Base-by-base conservation (phyloP, 2,888 invertebrate genomes). In the Tenthredo amoena region DNA sequence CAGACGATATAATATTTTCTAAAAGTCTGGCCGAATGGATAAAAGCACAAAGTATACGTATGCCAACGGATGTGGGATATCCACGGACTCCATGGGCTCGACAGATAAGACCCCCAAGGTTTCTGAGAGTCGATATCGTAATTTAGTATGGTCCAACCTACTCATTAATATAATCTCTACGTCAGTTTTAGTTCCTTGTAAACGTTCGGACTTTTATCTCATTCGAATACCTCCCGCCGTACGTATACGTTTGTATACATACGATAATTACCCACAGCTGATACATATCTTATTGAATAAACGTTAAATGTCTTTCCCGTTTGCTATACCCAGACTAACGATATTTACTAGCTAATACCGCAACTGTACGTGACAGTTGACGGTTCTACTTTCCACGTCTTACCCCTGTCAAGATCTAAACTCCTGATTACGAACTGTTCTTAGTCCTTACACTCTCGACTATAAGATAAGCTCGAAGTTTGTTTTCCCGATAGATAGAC, bases 131-230 rank as follows among this genome's bases (percentile, higher is more conserved):
- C 68, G 83, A 68, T 68, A 68, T 83, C 81, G 18, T 71, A 26
- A 68, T 83, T 47, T 65, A 3, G 83, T 40, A 77, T 77, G 62
- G 81, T 81, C 81, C 81, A 81, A 65, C 81, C 81, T 58, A 68
- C 68, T 83, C 83, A 31, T 83, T 83, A 83, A 50, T 83, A 68
- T 71, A 83, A 81, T 81, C 81, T 81, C 31, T 47, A 21, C 62
- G 26, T 40, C 26, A 68, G 31, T 83, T 71, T 65, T 9, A 55
- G 43, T 21, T 79, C 18, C 34, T 5, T 31, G 7, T 12, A 81
- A 65, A 21, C 43, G 40, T 82, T 82, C 9, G n/a, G 9, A n/a
- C 12, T 37, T 82, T 65, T 65, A 65, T 82, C 82, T 71, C 34
- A 9, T 31, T 34, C 9, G 12, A 47, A 58, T 31, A 40, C 43